Evolutionary conservation across 2,888 invertebrate species (phyloP), one percentile per base, ranked within the genome.

Genomic region (Tinea pellionella): DNA sequence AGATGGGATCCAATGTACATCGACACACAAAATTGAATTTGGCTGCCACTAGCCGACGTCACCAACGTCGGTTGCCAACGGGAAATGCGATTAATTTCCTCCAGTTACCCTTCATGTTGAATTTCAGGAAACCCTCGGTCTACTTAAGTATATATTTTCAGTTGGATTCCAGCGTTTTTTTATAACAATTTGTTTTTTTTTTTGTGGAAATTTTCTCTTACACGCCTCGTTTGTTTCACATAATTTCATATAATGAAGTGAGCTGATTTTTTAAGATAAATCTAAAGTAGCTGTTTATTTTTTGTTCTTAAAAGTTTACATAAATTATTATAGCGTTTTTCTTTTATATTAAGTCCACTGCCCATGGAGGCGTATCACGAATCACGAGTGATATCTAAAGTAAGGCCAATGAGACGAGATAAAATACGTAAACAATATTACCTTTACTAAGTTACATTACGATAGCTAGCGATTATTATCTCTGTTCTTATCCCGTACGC

Each of bases 31-130:
- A 57, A 57, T 57, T 57, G 32, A 57, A 57, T 57, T 57, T 57
- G 57, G 57, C 57, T 57, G 19, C 32, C 53, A 24, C 53, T 53
- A 32, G 57, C 32, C 18, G 32, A 30, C 57, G 57, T 32, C 30
- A 57, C 57, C 55, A 24, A 47, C 24, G 24, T 24, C 24, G 55
- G 55, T 18, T 57, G 57, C 57, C 32, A 32, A 57, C 57, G n/a
- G 57, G 30, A 57, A 57, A 57, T 32, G 32, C 57, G 57, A 57
- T 57, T 57, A 57, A 57, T 57, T 57, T 57, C 57, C 57, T 57
- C 57, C 32, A 57, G 57, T 57, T 57, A 32, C 57, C 57, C 57
- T 30, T 30, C 30, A 32, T 32, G 57, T n/a, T 32, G 57, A 57
- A 57, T 32, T 55, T 57, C 57, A 57, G 57, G 32, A 57, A 32